Conservation (phyloP, 2,888 invertebrate species). For the Sialis fuliginosa region DNA sequence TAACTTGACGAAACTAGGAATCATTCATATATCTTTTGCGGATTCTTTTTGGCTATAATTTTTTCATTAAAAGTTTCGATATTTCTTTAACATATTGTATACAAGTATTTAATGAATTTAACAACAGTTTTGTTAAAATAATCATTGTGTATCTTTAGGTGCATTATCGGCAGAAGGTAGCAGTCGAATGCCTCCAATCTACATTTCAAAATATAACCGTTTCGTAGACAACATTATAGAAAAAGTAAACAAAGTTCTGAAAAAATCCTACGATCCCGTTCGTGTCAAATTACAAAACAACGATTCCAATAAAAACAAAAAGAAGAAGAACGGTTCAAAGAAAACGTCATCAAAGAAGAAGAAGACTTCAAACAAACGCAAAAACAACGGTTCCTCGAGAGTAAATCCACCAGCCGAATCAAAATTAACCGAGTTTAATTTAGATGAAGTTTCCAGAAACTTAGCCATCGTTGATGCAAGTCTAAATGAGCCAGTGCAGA, state of each 20-base stretch:
- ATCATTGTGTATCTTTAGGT: too few relatives aligned
- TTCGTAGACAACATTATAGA: slow-evolving; percentile 70
- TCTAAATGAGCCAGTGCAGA: slow-evolving; percentile 23
- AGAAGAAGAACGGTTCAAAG: slow-evolving; percentile 22
- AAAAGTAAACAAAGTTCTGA: slow-evolving; percentile 63
- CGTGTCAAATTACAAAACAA: slow-evolving; percentile 46
- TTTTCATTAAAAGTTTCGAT: too few relatives aligned
- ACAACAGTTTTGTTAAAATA: too few relatives aligned
- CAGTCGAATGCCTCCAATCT: slow-evolving; percentile 41
- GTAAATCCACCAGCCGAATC: slow-evolving; percentile 6
- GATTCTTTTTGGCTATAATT: too few relatives aligned
- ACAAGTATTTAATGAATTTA: too few relatives aligned
- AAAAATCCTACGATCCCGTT: slow-evolving; percentile 69
- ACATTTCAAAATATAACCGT: slow-evolving; percentile 67
- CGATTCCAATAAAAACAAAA: slow-evolving; percentile 28
- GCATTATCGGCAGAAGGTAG: slow-evolving; percentile 1
- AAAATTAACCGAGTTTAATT: slow-evolving; percentile 3
- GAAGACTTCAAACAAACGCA: slow-evolving; percentile 8
- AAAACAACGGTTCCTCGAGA: slow-evolving; percentile 8
- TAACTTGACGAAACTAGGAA: too few relatives aligned
- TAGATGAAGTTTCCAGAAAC: slow-evolving; percentile 2
- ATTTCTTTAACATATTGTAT: too few relatives aligned
- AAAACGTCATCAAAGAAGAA: slow-evolving; percentile 18
- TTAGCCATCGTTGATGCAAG: slow-evolving; percentile 8
- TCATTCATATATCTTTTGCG: too few relatives aligned